Evolutionary conservation across 2,888 invertebrate genomes (phyloP), one percentile per base, ranked within the genome.

Genomic region (Xestobium rufovillosum): DNA sequence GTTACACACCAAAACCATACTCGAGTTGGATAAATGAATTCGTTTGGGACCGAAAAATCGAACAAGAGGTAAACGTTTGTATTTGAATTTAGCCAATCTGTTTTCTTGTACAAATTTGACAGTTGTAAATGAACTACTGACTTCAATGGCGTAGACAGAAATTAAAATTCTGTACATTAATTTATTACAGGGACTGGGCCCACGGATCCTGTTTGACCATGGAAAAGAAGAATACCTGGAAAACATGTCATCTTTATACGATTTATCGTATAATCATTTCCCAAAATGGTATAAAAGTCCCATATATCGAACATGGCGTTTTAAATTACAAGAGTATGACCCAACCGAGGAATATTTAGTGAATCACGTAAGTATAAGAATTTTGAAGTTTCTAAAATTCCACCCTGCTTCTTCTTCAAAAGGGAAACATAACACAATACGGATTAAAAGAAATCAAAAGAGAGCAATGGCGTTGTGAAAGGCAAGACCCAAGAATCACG

Each of bases 181-280:
- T 36, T 19, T 30, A 25, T 50, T 51, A 10, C 54, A 73, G 72
- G 69, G 70, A 15, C 60, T 61, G 36, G 57, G 70, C 3, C 46
- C 53, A n/a, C 47, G 61, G 17, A 52, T 70, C 39, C 61, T 67
- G 32, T 59, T 61, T 1, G 67, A 68, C 31, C 68, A 67, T 45
- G 67, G 70, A 47, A 67, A 69, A 42, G 68, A 66, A 48, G 35
- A 49, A 3, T 73, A 71, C 50, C 61, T 60, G 3, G 70, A 57
- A 16, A 65, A 76, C 55, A 72, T 63, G 54, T 64, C 69, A 6
- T 68, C 72, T 1, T 66, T 63, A 0, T 70, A 67, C 42, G 74
- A 75, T 50, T 53, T 75, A 6, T 70, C 68, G 3, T 75, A 71
- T 55, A 66, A 70, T 48, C 71, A 74, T 46, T 59, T 73, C 28